Evolutionary conservation across 2,113 vertebrate genomes (phyloP), one percentile per base, ranked within the genome.

Genomic region (Narcine bancroftii): DNA sequence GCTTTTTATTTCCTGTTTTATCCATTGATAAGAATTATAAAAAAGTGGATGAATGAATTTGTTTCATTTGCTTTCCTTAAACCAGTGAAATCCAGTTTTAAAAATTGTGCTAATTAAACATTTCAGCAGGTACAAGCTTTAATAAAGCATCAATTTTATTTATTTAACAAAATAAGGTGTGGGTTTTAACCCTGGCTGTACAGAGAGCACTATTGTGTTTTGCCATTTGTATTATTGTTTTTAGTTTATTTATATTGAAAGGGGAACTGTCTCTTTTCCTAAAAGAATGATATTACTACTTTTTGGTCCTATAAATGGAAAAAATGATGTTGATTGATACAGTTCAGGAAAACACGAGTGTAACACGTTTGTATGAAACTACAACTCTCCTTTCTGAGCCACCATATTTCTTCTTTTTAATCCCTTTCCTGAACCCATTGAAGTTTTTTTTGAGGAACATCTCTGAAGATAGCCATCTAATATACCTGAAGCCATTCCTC

Each of bases 61-160:
- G 89, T 42, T 69, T 91, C 66, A 91, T 71, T 91, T 69, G 81
- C 42, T 91, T 91, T 91, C n/a, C 24, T 91, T 91, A 45, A 71
- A 9, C n/a, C 17, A 36, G 56, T 87, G 83, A 87, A 87, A 53
- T 63, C 53, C 83, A 63, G 33, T 60, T 87, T 87, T 53, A n/a
- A 50, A 69, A 69, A 7, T 26, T 91, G 63, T 45, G 71, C 36
- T 29, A 21, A 69, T 47, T 71, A 91, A 91, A 91, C 3, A 47
- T 91, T 91, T 91, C 39, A 91, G 3, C 89, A 71, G 65, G n/a
- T 39, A 45, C 24, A 36, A 29, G 42, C 39, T 65, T 71, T 45
- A 47, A 15, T 42, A 69, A 91, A 71, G 2, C 24, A 47, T 91
- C 47, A 6, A 33, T 17, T 33, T 91, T 69, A 69, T 91, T 65